A percentile compares a stretch with the other conserved stretches of the same genome.
phyloP scores from a whole-genome alignment of 2,888 invertebrate genomes.

The Brachyptera risi region DNA sequence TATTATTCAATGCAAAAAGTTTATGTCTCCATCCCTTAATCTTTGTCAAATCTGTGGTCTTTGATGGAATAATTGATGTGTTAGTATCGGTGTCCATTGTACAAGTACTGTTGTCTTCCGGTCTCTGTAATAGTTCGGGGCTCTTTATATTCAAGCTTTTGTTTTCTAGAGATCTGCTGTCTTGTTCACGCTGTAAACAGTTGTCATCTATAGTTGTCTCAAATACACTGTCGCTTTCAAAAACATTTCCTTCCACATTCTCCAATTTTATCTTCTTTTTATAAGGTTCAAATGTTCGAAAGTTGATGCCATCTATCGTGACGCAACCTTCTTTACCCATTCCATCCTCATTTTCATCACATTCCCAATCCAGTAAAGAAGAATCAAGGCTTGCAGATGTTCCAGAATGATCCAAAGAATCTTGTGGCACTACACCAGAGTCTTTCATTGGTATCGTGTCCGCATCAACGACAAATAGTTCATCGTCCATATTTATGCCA shows the following conservation, averaged over 20 bases:
- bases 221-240: neutral
- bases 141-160: too few species aligned
- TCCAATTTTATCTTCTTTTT: too few species aligned
- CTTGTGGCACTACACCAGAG: too few species aligned
- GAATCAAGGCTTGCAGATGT: too few species aligned
- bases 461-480: too few species aligned
- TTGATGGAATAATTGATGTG: constrained; percentile 40
- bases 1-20: constrained; percentile 33
- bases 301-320: constrained; percentile 32
- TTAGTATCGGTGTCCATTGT: too few species aligned
- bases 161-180: neutral
- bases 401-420: too few species aligned
- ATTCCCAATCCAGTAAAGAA: too few species aligned
- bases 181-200: neutral
- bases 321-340: too few species aligned
- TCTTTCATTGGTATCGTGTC: too few species aligned
- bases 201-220: neutral
- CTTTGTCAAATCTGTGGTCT: constrained; percentile 44
- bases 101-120: too few species aligned
- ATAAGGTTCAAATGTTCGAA: constrained; percentile 33
- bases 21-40: constrained; percentile 44
- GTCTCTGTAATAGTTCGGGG: too few species aligned
- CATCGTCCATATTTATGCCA: neutral
- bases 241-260: constrained; percentile 4
- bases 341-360: constrained; percentile 25